Evolutionary conservation across 2,888 invertebrate species (phyloP).

Genomic region (Drepanosiphum platanoidis): DNA sequence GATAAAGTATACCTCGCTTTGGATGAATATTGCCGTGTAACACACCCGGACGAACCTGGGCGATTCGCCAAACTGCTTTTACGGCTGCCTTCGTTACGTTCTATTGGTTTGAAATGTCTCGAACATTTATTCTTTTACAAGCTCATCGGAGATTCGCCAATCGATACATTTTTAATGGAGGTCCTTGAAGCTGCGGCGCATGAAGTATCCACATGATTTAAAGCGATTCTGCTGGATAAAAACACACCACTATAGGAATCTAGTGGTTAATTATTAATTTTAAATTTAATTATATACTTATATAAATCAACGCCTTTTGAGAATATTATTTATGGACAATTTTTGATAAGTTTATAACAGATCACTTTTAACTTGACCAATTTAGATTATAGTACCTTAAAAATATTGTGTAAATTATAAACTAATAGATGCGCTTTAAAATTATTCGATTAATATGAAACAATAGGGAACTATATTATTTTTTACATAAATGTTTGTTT

Average conservation of each 20-base stretch:
- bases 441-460: neutral
- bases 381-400: neutral
- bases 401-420: neutral
- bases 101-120: slow-evolving; percentile 91
- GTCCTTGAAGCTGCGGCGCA: slow-evolving; percentile 78
- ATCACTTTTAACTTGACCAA: neutral
- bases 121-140: slow-evolving; percentile 96
- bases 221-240: neutral
- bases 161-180: slow-evolving; percentile 85
- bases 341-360: neutral
- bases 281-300: neutral
- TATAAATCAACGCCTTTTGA: neutral
- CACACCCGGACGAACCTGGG: slow-evolving; percentile 90
- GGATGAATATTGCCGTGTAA: slow-evolving; percentile 91
- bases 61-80: slow-evolving; percentile 94
- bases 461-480: no score
- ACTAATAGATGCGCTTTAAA: neutral
- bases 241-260: neutral
- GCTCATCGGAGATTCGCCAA: slow-evolving; percentile 85
- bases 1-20: slow-evolving; percentile 96
- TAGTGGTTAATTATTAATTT: neutral
- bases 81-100: slow-evolving; percentile 87
- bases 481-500: neutral
- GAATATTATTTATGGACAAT: neutral
- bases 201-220: slow-evolving; percentile 36